A percentile compares a stretch with the other conserved stretches of the same genome.
phyloP scores from a whole-genome alignment of 2,888 invertebrate genomes.

The Drosophila acutilabella region DNA sequence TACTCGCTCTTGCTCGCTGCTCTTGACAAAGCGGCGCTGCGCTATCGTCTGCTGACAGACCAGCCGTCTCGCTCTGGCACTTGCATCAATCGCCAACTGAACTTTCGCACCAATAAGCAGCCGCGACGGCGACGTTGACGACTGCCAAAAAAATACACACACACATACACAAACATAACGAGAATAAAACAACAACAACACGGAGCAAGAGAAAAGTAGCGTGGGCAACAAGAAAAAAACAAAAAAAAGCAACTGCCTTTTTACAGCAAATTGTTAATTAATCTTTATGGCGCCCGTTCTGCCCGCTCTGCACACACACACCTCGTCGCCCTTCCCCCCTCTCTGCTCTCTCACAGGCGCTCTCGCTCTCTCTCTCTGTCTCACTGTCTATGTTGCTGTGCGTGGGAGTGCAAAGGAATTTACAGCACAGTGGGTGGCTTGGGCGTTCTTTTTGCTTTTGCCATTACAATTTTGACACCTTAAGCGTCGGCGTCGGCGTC shows the following conservation, averaged over 20 bases:
- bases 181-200: constrained; percentile 6
- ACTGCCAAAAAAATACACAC: constrained; percentile 57
- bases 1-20: constrained; percentile 10
- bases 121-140: constrained; percentile 43
- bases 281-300: constrained; percentile 70
- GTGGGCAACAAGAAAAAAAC: not conserved
- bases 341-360: constrained; percentile 7
- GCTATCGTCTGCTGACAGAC: constrained; percentile 38
- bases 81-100: constrained; percentile 50
- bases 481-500: constrained; percentile 18
- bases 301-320: not conserved
- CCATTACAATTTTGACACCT: constrained; percentile 72
- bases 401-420: constrained; percentile 56
- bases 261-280: constrained; percentile 81
- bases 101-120: constrained; percentile 79
- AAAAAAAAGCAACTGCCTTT: constrained; percentile 43
- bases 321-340: not conserved
- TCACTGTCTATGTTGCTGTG: constrained; percentile 21
- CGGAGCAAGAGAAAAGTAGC: constrained; percentile 3
- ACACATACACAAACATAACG: not conserved
- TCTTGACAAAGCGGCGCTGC: not conserved
- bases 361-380: constrained; percentile 17
- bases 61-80: constrained; percentile 71
- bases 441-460: constrained; percentile 32
- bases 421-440: constrained; percentile 34